Conservation (phyloP, 2,113 vertebrate species). For the Chinchilla lanigera region DNA sequence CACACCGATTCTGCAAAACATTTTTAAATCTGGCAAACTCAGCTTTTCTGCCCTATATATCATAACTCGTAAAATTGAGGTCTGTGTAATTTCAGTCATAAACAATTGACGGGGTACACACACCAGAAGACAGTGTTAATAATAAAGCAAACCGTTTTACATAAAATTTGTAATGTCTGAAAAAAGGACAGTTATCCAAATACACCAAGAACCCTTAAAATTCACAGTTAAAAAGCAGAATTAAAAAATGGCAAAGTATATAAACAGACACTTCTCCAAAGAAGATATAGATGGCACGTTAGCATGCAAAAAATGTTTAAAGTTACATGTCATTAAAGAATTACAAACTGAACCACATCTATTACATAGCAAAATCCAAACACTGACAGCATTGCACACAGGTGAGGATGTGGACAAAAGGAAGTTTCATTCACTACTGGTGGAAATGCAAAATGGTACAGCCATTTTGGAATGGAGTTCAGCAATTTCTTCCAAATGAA, state of each 20-base stretch:
- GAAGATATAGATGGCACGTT: neutral
- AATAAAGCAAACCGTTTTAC: neutral
- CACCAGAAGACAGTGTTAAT: neutral
- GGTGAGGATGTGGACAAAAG: neutral
- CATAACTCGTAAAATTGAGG: neutral
- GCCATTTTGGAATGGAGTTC: neutral
- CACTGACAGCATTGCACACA: neutral
- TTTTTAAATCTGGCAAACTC: slow-evolving; percentile 16
- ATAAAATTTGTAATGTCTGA: neutral
- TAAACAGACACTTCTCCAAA: neutral
- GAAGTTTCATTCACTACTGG: neutral
- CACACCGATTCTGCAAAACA: neutral
- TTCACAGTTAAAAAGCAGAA: neutral
- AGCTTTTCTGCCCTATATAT: neutral
- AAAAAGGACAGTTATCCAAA: neutral
- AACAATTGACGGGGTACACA: neutral
- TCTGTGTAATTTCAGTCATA: neutral
- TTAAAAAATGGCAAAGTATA: neutral
- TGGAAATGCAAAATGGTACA: neutral
- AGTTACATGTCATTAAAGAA: neutral
- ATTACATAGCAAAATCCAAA: neutral
- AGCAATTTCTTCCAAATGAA: neutral
- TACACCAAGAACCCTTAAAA: neutral
- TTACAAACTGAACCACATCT: neutral
- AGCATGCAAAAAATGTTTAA: neutral